phyloP scores from a whole-genome alignment of 2,113 vertebrate species.

The Mormyrus lacerda region DNA sequence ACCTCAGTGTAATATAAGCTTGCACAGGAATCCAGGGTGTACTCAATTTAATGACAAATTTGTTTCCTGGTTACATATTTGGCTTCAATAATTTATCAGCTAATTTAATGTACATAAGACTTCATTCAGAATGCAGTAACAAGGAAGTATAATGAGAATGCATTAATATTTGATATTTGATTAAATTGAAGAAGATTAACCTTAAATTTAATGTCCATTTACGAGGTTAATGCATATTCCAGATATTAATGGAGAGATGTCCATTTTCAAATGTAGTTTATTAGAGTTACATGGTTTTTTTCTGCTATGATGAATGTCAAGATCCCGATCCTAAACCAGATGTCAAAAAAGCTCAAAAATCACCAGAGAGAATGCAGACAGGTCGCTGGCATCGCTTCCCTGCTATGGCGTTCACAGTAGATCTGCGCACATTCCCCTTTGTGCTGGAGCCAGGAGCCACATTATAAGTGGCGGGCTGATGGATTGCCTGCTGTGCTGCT shows the following conservation, averaged over 20 bases:
- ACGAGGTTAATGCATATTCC: background rate
- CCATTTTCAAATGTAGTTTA: background rate
- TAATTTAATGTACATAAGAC: background rate
- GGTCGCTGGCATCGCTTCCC: background rate
- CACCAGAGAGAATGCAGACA: background rate
- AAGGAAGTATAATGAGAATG: background rate
- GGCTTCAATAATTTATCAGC: background rate
- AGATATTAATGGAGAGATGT: background rate
- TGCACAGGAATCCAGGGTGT: background rate
- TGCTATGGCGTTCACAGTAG: background rate
- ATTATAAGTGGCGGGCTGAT: background rate
- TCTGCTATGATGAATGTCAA: background rate
- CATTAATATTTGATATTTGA: constrained; percentile 1
- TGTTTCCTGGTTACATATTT: background rate
- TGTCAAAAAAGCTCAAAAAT: background rate
- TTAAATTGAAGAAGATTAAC: background rate
- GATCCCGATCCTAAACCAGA: background rate
- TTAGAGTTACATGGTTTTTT: background rate
- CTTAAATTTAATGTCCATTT: background rate
- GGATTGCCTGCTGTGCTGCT: background rate
- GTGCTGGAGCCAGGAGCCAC: background rate
- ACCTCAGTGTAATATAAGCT: background rate
- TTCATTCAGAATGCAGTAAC: background rate
- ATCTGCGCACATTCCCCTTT: background rate
- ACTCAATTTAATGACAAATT: background rate